phyloP scores from a whole-genome alignment of 2,888 invertebrate genomes.

The Frankliniella fusca region DNA sequence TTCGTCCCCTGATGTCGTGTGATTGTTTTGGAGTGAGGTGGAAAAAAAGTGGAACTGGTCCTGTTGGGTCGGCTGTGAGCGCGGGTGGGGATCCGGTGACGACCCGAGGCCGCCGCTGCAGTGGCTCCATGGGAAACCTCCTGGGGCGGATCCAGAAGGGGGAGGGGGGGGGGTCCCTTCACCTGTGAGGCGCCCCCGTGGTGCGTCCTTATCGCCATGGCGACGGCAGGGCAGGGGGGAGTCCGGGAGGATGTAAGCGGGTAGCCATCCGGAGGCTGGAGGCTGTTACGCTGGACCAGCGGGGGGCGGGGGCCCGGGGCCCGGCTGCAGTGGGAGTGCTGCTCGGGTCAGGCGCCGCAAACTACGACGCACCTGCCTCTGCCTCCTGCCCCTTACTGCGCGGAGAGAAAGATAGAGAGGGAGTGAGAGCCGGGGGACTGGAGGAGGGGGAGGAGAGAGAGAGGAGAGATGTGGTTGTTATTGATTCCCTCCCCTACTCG shows the following conservation, averaged over 20 bases:
- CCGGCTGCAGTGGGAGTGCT: background rate
- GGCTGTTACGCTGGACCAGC: background rate
- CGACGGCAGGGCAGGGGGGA: too few relatives aligned
- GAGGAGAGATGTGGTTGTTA: background rate
- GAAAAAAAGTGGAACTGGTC: constrained; percentile 22
- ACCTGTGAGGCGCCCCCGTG: too few relatives aligned
- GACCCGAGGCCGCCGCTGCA: background rate
- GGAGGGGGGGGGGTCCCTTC: too few relatives aligned
- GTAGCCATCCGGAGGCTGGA: background rate
- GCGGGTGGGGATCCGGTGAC: background rate
- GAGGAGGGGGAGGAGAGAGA: background rate
- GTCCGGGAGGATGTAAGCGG: too few relatives aligned
- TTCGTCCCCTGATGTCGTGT: background rate
- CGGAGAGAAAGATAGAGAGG: too few relatives aligned
- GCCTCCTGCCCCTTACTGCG: background rate
- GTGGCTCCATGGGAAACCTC: too few relatives aligned
- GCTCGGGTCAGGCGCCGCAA: background rate
- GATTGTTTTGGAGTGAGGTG: constrained; percentile 12
- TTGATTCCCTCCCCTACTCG: background rate
- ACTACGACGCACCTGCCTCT: background rate
- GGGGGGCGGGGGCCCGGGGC: background rate
- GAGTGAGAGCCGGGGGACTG: background rate
- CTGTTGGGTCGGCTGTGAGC: background rate
- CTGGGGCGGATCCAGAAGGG: too few relatives aligned
- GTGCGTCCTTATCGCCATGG: too few relatives aligned